These are phyloP conservation scores for Silurus aristotelis DNA, from an alignment of 2,797 vertebrate species.

Conservation along the genomic window DNA sequence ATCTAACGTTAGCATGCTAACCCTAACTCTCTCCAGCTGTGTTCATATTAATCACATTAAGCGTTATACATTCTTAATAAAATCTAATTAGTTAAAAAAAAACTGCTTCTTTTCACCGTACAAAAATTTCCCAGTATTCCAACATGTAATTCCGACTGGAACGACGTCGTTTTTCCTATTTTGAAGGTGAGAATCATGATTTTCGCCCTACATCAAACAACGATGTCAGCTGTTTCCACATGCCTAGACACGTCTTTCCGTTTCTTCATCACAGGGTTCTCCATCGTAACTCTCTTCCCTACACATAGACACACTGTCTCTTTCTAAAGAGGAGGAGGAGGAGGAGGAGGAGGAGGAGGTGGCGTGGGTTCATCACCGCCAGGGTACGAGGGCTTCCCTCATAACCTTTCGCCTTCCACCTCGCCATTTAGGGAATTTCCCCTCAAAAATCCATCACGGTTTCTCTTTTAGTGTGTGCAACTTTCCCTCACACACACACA, in stretches of 20 bases:
- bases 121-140: background rate
- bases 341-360: background rate
- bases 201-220: background rate
- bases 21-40: background rate
- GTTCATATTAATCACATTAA: background rate
- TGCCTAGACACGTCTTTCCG: background rate
- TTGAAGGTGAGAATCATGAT: background rate
- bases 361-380: background rate
- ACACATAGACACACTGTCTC: background rate
- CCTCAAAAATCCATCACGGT: background rate
- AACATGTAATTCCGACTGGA: background rate
- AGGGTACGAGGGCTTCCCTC: constrained; percentile 11
- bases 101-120: background rate
- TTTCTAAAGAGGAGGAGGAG: background rate
- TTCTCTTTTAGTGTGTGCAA: constrained; percentile 6
- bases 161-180: background rate
- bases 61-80: background rate
- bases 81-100: background rate
- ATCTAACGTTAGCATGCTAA: background rate
- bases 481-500: background rate
- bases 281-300: background rate
- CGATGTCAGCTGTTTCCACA: background rate
- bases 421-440: constrained; percentile 21
- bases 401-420: constrained; percentile 15
- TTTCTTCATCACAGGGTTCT: background rate